Evolutionary conservation across 2,888 invertebrate species (phyloP).

Genomic region (Hyppa rectilinea): DNA sequence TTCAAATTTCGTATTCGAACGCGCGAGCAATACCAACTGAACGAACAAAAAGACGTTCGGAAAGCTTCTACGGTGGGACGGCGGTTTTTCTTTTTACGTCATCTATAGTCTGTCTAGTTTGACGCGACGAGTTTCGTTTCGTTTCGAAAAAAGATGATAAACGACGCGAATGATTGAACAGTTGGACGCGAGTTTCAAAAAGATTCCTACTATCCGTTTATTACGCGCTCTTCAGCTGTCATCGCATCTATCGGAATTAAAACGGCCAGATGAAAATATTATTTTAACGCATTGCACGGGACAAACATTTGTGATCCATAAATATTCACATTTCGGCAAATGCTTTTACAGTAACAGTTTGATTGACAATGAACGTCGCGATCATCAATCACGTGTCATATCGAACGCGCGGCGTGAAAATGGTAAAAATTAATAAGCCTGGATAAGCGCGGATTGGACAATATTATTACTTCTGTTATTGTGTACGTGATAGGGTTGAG

Average conservation of each 20-base stretch:
- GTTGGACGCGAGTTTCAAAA: slow-evolving; percentile 82
- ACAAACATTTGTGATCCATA: slow-evolving; percentile 78
- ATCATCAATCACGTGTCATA: slow-evolving; percentile 85
- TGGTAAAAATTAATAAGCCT: slow-evolving; percentile 73
- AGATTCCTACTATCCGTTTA: slow-evolving; percentile 81
- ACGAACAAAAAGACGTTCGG: slow-evolving; percentile 87
- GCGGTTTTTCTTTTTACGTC: slow-evolving; percentile 83
- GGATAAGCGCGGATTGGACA: slow-evolving; percentile 50
- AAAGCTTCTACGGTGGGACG: slow-evolving; percentile 83
- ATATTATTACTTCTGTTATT: slow-evolving; percentile 57
- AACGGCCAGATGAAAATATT: slow-evolving; percentile 74
- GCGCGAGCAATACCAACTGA: slow-evolving; percentile 80
- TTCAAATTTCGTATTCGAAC: slow-evolving; percentile 77
- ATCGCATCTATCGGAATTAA: slow-evolving; percentile 81
- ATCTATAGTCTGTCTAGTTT: slow-evolving; percentile 87
- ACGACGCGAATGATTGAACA: slow-evolving; percentile 89
- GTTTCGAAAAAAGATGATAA: slow-evolving; percentile 82
- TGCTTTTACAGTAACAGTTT: slow-evolving; percentile 84
- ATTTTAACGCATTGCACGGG: slow-evolving; percentile 80
- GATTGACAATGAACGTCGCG: slow-evolving; percentile 86
- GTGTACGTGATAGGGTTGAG: slow-evolving; percentile 56
- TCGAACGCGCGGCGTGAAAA: slow-evolving; percentile 78
- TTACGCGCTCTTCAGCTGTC: slow-evolving; percentile 68
- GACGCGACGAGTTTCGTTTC: slow-evolving; percentile 85
- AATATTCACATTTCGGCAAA: slow-evolving; percentile 86